Base-by-base conservation (phyloP, 2,888 invertebrate species). In the Callyntrura sp. region DNA sequence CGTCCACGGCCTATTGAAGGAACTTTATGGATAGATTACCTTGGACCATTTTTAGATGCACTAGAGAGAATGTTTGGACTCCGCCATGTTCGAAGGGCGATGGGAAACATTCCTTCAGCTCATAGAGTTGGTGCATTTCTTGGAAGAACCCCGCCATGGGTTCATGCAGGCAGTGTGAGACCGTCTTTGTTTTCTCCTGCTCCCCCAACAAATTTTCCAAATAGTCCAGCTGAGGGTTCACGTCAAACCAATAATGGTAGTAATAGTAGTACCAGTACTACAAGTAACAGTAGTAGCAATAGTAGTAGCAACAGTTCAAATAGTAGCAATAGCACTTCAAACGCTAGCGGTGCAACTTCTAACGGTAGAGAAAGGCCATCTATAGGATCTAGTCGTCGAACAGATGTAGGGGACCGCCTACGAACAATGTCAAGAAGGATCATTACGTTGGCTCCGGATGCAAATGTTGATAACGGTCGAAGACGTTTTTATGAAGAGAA, bases 31-130 rank as follows among this genome's bases (percentile, higher is more conserved):
- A 78, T 93, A 6, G 90, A 93, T 28, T 88, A 92, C 43, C 60
- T 93, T 1, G 91, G 91, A 23, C 91, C 92, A 4, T 90, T 93
- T 62, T 79, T 92, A 9, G 92, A 92, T 62, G 88, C 92, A 35
- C 55, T 93, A 20, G 92, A 93, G 55, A 70, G 92, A 76, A 70
- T 92, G 28, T 93, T 93, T 88, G 91, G 92, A 28, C 88, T 89
- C 28, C 68, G 92, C 78, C 70, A 88, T 48, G 12, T 62, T 0
- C 81, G 88, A n/a, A 57, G 88, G 35, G n/a, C 23, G 5, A 11
- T 82, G 11, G 65, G 62, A 23, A 48, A 60, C 1, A 11, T 70
- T 14, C 48, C 82, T 6, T 48, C 81, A 20, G 70, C 23, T 0
- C 88, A 88, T 48, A 43, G 88, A 25, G 73, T 82, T 51, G 88